Percentiles rank a stretch among this genome's conserved stretches.
These are phyloP conservation scores for Torymus aiolomorphi DNA, from an alignment of 2,888 invertebrate genomes.

Conservation along the genomic window DNA sequence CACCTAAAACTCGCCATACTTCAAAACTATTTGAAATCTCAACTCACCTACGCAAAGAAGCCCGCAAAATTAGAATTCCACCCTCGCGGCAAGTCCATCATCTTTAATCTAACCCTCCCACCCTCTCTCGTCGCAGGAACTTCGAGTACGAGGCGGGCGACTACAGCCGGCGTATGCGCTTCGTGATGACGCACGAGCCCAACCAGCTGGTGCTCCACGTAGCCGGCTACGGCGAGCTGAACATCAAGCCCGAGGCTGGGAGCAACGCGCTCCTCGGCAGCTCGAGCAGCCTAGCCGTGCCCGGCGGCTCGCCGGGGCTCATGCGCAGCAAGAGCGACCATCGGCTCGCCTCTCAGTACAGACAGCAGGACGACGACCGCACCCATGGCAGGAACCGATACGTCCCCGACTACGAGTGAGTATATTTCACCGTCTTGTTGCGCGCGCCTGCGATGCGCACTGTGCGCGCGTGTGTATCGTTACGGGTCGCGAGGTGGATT, in stretches of 20 bases:
- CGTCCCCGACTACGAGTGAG: conserved; percentile 74
- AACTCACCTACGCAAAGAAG: too few species aligned
- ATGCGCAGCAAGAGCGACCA: conserved; percentile 97
- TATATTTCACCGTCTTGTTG: conserved; percentile 16
- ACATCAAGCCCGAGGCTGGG: conserved; percentile 81
- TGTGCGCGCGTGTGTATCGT: too few species aligned
- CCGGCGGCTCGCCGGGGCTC: conserved; percentile 82
- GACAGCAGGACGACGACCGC: conserved; percentile 86
- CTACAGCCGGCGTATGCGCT: conserved; percentile 89
- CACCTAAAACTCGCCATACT: too few species aligned
- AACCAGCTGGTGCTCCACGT: conserved; percentile 93
- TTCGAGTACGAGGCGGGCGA: conserved; percentile 96
- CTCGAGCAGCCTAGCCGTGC: conserved; percentile 77
- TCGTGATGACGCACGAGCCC: conserved; percentile 93
- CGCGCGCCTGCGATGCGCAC: too few species aligned
- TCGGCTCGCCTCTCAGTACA: conserved; percentile 90
- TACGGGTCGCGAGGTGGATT: background rate
- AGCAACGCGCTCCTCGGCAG: conserved; percentile 73
- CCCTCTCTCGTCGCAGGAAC: conserved; percentile 77
- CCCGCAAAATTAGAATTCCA: too few species aligned
- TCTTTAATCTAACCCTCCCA: too few species aligned
- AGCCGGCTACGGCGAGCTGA: conserved; percentile 92
- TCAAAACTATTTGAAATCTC: too few species aligned
- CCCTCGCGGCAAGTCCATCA: too few species aligned
- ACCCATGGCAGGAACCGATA: conserved; percentile 73